These are phyloP conservation scores for Uloborus plumipes DNA, from an alignment of 2,888 invertebrate genomes.

Conservation along the genomic window DNA sequence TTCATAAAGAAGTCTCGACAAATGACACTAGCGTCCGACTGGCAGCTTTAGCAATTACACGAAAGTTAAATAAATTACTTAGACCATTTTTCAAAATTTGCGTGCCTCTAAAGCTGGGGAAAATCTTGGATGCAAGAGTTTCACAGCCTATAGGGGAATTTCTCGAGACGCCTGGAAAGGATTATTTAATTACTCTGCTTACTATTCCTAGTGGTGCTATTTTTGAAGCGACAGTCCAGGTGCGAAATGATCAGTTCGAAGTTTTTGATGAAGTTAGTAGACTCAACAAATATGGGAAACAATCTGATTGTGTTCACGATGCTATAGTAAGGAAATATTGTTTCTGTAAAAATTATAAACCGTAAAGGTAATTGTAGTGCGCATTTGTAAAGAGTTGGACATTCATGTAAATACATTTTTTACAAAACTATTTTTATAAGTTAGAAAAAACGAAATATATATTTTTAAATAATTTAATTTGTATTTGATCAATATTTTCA, in stretches of 20 bases:
- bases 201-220: slow-evolving; percentile 80
- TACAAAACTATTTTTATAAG: no score
- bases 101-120: slow-evolving; percentile 76
- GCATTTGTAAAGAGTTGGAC: no score
- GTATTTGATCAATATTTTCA: no score
- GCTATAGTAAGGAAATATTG: slow-evolving; percentile 70
- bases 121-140: slow-evolving; percentile 79
- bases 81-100: slow-evolving; percentile 75
- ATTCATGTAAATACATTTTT: no score
- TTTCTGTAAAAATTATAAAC: slow-evolving; percentile 68
- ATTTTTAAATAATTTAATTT: no score
- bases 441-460: no score
- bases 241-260: slow-evolving; percentile 68
- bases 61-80: slow-evolving; percentile 29
- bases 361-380: neutral
- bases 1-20: slow-evolving; percentile 25
- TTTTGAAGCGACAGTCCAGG: slow-evolving; percentile 85
- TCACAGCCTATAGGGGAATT: slow-evolving; percentile 67
- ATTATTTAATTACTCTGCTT: slow-evolving; percentile 78
- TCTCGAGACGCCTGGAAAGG: slow-evolving; percentile 68
- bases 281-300: slow-evolving; percentile 71
- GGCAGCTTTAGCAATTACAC: slow-evolving; percentile 41
- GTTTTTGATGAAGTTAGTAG: slow-evolving; percentile 78
- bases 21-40: slow-evolving; percentile 27
- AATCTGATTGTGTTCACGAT: slow-evolving; percentile 71